Base-by-base conservation (phyloP, 2,888 invertebrate genomes). In the Zygaena filipendulae region DNA sequence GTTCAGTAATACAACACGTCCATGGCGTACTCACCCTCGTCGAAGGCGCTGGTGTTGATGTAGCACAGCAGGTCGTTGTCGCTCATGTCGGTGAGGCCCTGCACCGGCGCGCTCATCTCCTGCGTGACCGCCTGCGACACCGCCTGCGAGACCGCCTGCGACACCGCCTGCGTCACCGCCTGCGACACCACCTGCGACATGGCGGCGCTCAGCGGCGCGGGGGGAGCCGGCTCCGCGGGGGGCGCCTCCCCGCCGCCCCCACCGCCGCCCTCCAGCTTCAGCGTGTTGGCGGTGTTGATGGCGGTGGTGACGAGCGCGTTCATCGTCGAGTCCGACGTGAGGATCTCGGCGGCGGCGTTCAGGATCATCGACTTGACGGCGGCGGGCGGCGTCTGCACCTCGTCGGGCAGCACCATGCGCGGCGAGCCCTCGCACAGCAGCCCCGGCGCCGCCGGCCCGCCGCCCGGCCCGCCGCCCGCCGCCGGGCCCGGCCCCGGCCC, bases 11-110 rank as follows among this genome's bases (percentile, higher is more conserved):
- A 60, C 22, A 52, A 60, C 23, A 52, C 39, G 35, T 62, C 60
- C 56, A 63, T 54, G 27, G 32, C 13, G 49, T 59, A 75, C 83
- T 79, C 82, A 88, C 87, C 85, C 82, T 87, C 89, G 71, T 92
- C 93, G 64, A 94, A 93, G 63, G 91, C 91, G 81, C 88, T 90
- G 27, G 93, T 91, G 80, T 93, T 92, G 45, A 94, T 93, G 70
- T 92, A 91, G 61, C 89, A 92, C 45, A 94, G 84, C 45, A 94
- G 82, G 71, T 94, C 93, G 66, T 89, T 90, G 63, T 93, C 93
- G 39, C 91, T 91, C 87, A 94, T 91, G 49, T 88, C 86, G 6
- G 90, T 88, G 44, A 93, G 82, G 24, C 90, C 86, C 54, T 88
- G 88, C 28, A 77, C 79, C 81, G 88, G 68, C 84, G 84, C 81